Conservation (phyloP, 2,888 invertebrate genomes). For the Ennomos fuscantarius region DNA sequence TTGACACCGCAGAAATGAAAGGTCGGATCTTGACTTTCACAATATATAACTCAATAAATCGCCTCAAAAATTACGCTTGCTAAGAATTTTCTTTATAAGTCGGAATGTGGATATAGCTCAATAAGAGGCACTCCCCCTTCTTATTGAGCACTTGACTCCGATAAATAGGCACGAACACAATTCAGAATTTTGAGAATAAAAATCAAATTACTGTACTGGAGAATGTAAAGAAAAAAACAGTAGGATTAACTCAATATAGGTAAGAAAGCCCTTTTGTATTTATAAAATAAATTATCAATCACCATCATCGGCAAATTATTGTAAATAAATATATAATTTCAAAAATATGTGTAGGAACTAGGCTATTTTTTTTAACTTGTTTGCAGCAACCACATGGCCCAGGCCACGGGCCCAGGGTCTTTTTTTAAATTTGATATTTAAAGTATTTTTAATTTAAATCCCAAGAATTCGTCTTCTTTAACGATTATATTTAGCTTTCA, state of each 20-base stretch:
- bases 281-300: no score
- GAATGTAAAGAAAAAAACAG: constrained; percentile 3
- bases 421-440: no score
- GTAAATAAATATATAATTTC: no score
- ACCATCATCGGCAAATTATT: no score
- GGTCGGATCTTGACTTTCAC: constrained; percentile 44
- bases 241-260: no score
- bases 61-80: constrained; percentile 32
- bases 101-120: constrained; percentile 19
- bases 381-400: no score
- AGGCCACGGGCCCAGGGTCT: no score
- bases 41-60: constrained; percentile 51
- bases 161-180: constrained; percentile 26
- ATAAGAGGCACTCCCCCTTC: constrained; percentile 21
- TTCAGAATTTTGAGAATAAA: constrained; percentile 15
- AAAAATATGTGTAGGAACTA: no score
- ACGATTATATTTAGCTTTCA: no score
- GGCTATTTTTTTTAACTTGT: no score
- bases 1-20: constrained; percentile 45
- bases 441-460: no score
- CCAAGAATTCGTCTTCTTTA: background rate
- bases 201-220: constrained; percentile 1
- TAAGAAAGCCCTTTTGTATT: no score
- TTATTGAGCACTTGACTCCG: constrained; percentile 26
- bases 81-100: constrained; percentile 22